Evolutionary conservation across 2,888 invertebrate genomes (phyloP), one percentile per base, ranked within the genome.

Genomic region (Campopleginae sp.): DNA sequence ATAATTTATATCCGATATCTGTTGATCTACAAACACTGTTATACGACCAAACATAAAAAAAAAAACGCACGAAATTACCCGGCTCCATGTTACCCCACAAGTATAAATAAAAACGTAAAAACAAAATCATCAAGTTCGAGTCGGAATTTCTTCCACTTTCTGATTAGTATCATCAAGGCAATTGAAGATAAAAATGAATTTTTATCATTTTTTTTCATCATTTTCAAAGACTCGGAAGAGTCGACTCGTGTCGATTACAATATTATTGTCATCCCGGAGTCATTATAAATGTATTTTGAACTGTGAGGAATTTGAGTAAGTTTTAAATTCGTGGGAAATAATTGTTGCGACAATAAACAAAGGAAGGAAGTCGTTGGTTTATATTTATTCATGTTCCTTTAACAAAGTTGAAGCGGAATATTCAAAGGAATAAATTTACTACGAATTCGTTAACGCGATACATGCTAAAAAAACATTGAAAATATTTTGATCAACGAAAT

Each of bases 1-100:
- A 70, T 23, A 58, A 58, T 58, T 58, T 46, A 68, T 68, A 46
- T 48, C 44, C 46, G 23, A 46, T 44, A 48, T 46, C 44, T 48
- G 46, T 46, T 44, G 68, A 46, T 46, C 31, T 44, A 44, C 44
- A 27, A 70, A 42, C 48, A 70, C 44, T 17, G 48, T 27, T 66
- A 42, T 42, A 42, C 66, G 42, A 42, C 42, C 66, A 27, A 58
- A 58, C 42, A 70, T 44, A 46, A 27, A 70, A 48, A 27, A 70
- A 48, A 46, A 17, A 38, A 38, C 10, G 33, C 33, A 51, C 71
- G 19, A 71, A 54, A 51, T 58, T 58, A 58, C 27, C 27, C 27
- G 14, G 58, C 27, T 58, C 1, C 14, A 58, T 27, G 58, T 58
- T 58, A 14, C 58, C 27, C 23, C 51, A 5, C 27, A 58, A 58